Conservation (phyloP, 1,140 invertebrate species). For the Lethrus apterus region DNA sequence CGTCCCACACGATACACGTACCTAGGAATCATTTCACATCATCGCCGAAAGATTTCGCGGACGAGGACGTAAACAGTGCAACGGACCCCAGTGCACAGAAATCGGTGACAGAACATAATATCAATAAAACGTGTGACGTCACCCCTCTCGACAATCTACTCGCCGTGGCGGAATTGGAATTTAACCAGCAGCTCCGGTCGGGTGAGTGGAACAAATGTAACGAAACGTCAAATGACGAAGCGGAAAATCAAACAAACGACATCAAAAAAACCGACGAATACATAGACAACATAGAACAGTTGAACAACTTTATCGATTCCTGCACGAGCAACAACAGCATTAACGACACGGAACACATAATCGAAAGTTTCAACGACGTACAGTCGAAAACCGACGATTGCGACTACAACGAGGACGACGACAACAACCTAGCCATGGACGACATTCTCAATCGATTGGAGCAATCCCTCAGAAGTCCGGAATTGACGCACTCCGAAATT, state of each 20-base stretch:
- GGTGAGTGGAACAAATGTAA: constrained; percentile 32
- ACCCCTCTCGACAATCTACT: constrained; percentile 49
- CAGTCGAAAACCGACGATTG: constrained; percentile 30
- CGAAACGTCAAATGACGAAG: constrained; percentile 9
- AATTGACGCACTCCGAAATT: constrained; percentile 36
- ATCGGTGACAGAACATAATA: constrained; percentile 17
- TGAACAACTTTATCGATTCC: constrained; percentile 28
- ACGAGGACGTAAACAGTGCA: constrained; percentile 39
- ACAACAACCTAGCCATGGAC: constrained; percentile 50
- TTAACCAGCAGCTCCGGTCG: constrained; percentile 41
- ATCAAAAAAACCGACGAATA: constrained; percentile 22
- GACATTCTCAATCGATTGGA: constrained; percentile 51
- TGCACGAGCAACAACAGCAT: constrained; percentile 20
- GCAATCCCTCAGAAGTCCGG: constrained; percentile 48
- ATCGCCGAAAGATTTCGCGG: constrained; percentile 39
- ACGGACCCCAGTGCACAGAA: constrained; percentile 25
- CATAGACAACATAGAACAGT: constrained; percentile 27
- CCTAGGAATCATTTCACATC: constrained; percentile 33
- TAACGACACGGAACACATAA: constrained; percentile 16
- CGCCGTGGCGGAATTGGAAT: constrained; percentile 51
- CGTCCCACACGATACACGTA: constrained; percentile 49
- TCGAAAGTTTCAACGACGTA: constrained; percentile 10
- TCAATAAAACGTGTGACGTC: constrained; percentile 37
- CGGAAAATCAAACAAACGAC: constrained; percentile 18
- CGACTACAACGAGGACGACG: constrained; percentile 52